phyloP scores from a whole-genome alignment of 2,113 vertebrate genomes.

The Helogale parvula region DNA sequence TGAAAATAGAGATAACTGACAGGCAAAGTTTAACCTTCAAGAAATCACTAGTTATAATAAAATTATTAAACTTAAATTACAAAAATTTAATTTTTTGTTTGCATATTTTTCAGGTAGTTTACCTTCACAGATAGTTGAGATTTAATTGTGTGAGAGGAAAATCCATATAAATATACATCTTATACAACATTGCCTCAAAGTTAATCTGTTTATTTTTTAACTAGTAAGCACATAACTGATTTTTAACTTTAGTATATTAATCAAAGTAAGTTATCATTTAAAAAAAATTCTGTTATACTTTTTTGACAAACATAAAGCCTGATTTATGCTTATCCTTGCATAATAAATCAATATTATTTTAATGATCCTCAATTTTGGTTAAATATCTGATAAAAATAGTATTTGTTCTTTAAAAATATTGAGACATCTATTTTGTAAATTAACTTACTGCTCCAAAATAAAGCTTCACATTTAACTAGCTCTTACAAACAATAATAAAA shows the following conservation, averaged over 20 bases:
- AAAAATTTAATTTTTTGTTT: not conserved
- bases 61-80: constrained; percentile 23
- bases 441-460: not conserved
- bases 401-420: not conserved
- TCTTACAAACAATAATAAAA: not conserved
- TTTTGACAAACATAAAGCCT: not conserved
- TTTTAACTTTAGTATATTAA: not conserved
- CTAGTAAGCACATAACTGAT: not conserved
- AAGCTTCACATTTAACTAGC: not conserved
- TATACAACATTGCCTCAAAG: not conserved
- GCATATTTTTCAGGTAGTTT: not conserved
- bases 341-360: not conserved
- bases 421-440: not conserved
- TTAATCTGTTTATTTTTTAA: not conserved
- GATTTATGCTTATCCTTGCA: not conserved
- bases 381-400: not conserved
- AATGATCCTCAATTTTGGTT: not conserved
- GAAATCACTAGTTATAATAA: constrained; percentile 29
- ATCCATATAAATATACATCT: not conserved
- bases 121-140: not conserved
- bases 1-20: constrained; percentile 11
- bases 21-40: constrained; percentile 56
- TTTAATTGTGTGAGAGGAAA: not conserved
- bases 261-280: not conserved
- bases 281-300: not conserved